Base-by-base conservation (phyloP, 2,888 invertebrate species). In the Caenorhabditis drosophilae region DNA sequence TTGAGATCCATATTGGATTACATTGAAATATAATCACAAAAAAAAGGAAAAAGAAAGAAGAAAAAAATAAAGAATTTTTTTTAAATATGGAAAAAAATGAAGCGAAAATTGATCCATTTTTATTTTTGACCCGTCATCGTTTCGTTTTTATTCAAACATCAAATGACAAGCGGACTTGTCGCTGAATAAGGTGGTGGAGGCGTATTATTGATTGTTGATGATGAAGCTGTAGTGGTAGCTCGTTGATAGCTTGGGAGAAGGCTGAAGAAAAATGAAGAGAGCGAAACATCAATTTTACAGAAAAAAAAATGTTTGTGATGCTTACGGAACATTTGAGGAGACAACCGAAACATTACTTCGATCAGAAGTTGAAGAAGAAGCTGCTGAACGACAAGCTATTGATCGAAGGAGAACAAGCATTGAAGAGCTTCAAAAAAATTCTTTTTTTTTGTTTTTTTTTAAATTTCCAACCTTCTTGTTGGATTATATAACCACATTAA, bases 171-270 rank as follows among this genome's bases (percentile, higher is more conserved):
- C 6, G 31, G 31, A 31, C 31, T 31, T 6, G 31, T 31, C 7
- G 18, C 44, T 4, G 44, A 58, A 49, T 64, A 61, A 1, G 67
- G 62, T 0, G 73, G 67, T 15, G 58, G 66, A 9, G 60, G 59
- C 3, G 54, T 58, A 45, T 52, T 15, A 15, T 15, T 44, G n/a
- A 47, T 42, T 2, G 40, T 59, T 35, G 63, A 53, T 6, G 55
- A 47, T 11, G 63, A 54, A n/a, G n/a, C n/a, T 15, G 75, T 68
- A 20, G 68, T 61, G 20, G 72, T 73, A 15, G 73, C 75, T 15
- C 70, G 57, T 50, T 75, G 75, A 40, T 75, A 75, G 18, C 71
- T 70, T 4, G 75, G 75, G 0, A 75, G 67, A 4, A 75, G 55
- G 27, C 71, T 72, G 58, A 38, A 68, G 55, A n/a, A n/a, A n/a